Evolutionary conservation across 2,888 invertebrate genomes (phyloP), one percentile per base, ranked within the genome.

Genomic region (Xylocampa areola): DNA sequence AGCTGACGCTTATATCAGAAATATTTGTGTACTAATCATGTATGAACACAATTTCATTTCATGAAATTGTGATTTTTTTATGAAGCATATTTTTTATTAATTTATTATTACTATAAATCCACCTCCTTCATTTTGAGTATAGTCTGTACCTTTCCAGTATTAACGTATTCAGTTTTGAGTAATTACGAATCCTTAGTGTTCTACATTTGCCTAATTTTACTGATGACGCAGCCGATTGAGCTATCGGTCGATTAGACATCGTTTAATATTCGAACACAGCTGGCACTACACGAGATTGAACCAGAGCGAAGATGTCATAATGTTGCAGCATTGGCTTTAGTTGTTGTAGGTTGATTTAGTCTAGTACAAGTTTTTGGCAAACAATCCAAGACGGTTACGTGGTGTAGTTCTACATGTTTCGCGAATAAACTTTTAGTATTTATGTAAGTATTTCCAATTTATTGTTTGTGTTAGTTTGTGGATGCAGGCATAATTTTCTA

Each of bases 261-360:
- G 37, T 37, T 52, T 62, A 52, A 67, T 65, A 71, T 67, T 65
- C 58, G 45, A 50, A 50, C 68, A 61, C 79, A 76, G 79, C 72
- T 77, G 79, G 49, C 57, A 44, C 48, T 30, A 45, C 64, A 51
- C 32, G 29, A 67, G 75, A 79, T 79, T 73, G 71, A 69, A 66
- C 62, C 47, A 50, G 48, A 57, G 58, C 45, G 16, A 51, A 50
- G 33, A 50, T 44, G 54, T 36, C 32, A 27, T 51, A 36, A 19
- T 52, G 53, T 53, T 23, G 6, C 29, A 41, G 14, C 50, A 57
- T 37, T 37, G 44, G 17, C 25, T 21, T 4, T 41, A 39, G 19
- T 48, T 48, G n/a, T 19, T 36, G 2, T 27, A 40, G 16, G 30
- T 27, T n/a, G n/a, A 35, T 52, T 29, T 36, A 40, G 19, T 52